These are phyloP conservation scores for Lutjanus erythropterus DNA, from an alignment of 2,113 vertebrate genomes.

Conservation along the genomic window DNA sequence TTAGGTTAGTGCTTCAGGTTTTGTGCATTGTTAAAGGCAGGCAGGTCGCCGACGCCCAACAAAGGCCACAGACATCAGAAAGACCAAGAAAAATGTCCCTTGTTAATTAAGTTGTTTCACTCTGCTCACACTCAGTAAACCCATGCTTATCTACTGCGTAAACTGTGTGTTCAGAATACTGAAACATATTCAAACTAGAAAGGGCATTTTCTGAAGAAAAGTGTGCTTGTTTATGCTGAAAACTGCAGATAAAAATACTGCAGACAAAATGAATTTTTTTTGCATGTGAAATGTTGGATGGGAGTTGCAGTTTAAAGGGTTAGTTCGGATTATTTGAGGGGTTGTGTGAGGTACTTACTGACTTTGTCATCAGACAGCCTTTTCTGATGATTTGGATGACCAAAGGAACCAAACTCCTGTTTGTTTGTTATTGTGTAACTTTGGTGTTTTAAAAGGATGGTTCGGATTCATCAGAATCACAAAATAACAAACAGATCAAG, in stretches of 20 bases:
- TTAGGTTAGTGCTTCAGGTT: slow-evolving; percentile 37
- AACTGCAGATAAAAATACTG: not conserved
- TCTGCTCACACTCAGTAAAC: not conserved
- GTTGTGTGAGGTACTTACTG: too few species aligned
- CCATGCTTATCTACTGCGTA: not conserved
- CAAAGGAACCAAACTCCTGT: too few species aligned
- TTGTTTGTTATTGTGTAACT: too few species aligned
- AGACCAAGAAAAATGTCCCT: slow-evolving; percentile 11
- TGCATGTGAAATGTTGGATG: not conserved
- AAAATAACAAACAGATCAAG: too few species aligned
- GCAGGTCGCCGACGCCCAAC: slow-evolving; percentile 33
- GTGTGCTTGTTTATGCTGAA: not conserved
- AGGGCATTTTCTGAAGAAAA: not conserved
- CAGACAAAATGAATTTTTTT: not conserved
- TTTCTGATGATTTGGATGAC: too few species aligned
- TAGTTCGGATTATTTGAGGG: too few species aligned
- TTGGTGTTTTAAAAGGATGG: too few species aligned
- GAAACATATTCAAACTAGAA: not conserved
- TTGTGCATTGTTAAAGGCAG: slow-evolving; percentile 42
- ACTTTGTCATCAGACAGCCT: too few species aligned
- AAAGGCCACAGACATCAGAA: slow-evolving; percentile 7
- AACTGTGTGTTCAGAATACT: not conserved
- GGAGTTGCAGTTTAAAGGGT: not conserved
- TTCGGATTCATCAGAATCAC: too few species aligned
- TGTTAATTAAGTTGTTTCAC: not conserved